Evolutionary conservation across 2,888 invertebrate genomes (phyloP), one percentile per base, ranked within the genome.

Genomic region (Chromoteleia sp.): DNA sequence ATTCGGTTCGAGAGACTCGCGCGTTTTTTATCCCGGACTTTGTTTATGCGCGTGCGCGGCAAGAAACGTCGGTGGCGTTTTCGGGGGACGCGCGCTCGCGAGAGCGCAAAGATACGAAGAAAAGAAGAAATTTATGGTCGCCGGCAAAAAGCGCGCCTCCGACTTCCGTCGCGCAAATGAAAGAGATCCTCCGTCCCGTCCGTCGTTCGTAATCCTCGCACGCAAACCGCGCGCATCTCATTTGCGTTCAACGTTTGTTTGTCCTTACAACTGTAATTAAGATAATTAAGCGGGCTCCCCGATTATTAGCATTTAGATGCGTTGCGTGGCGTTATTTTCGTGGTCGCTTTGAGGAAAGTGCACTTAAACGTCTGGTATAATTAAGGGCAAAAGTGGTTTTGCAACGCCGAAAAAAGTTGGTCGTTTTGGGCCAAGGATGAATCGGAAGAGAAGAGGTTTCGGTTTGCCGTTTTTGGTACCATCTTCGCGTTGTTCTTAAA

Each of bases 281-380:
- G 71, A 59, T 67, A 70, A 83, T 83, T 83, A 83, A 83, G 33
- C 52, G 61, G 70, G 45, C 76, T 29, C 80, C 77, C 85, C 87
- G 89, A 90, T 90, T 89, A 88, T 87, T 82, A 83, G 86, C 88
- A 89, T 89, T 89, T 88, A 89, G 88, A 68, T 81, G 63, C 83
- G 63, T 80, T 83, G 70, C 73, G 74, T 70, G 77, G 70, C 56
- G 8, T 30, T 15, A 74, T 77, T 50, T 73, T 59, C 73, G 58
- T 54, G 65, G 39, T 58, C 48, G 48, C 58, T 68, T 76, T 50
- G n/a, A 76, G 59, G 52, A 76, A 76, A 68, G 54, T 33, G 59
- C 50, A 39, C 19, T 76, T 68, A 36, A 59, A 63, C 33, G 39
- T 36, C 21, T 7, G 50, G n/a, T 21, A 30, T 67, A 75, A 74